Evolutionary conservation across 2,888 invertebrate genomes (phyloP), one percentile per base, ranked within the genome.

Genomic region (Epirrhoe tristata): DNA sequence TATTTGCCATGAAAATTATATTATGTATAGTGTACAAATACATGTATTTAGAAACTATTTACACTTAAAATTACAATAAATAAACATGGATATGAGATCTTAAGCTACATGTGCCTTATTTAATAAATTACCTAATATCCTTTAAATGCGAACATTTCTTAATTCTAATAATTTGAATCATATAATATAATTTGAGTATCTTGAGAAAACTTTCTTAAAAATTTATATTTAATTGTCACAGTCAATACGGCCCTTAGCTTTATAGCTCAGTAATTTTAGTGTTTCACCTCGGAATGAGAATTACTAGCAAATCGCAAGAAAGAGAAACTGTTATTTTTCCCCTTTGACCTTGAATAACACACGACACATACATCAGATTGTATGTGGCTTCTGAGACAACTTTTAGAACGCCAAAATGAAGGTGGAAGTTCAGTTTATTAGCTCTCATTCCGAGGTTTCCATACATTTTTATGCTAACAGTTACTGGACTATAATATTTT

Each of bases 81-180:
- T 77, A 75, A 75, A 75, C 50, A 61, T 56, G 52, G 67, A 66
- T 71, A 76, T 74, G 79, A 81, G 80, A 80, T 81, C 78, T 77
- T 77, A 81, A 56, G 62, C 76, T 82, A 82, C 36, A 14, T 52
- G 51, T 36, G 39, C 52, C 52, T 36, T 52, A 34, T 14, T 50
- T 56, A 0, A 17, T 31, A 52, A 63, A 17, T 24, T 12, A n/a
- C n/a, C n/a, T n/a, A n/a, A 63, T 58, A 53, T 52, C 39, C 16
- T 24, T 52, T 46, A 63, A 57, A 55, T 62, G 50, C 36, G n/a
- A 48, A 36, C 34, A 34, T 46, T 46, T 51, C 3, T n/a, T 51
- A 34, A n/a, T 39, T 36, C 24, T 36, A 39, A 1, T 8, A 17
- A n/a, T 52, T 24, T n/a, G n/a, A n/a, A 17, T 0, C 6, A 16